phyloP scores from a whole-genome alignment of 2,888 invertebrate genomes.

The Tholera decimalis region DNA sequence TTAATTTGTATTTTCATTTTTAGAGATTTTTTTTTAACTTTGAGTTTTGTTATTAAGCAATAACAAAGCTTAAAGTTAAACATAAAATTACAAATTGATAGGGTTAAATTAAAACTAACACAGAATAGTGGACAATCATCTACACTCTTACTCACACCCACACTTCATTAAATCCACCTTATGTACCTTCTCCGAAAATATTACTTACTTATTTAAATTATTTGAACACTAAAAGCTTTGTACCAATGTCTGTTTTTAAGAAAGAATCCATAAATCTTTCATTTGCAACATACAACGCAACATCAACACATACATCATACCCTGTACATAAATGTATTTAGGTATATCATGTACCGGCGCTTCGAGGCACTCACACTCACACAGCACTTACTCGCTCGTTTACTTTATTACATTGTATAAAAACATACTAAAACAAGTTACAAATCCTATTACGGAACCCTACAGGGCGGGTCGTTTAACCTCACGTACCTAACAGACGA shows the following conservation, averaged over 20 bases:
- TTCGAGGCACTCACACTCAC: constrained; percentile 47
- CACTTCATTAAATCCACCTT: too few species aligned
- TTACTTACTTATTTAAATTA: constrained; percentile 1
- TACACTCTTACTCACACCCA: too few species aligned
- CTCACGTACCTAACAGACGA: constrained; percentile 44
- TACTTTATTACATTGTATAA: constrained; percentile 67
- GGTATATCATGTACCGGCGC: constrained; percentile 34
- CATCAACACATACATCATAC: constrained; percentile 26
- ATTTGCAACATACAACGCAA: constrained; percentile 42
- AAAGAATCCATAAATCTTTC: constrained; percentile 13
- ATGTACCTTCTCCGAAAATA: not conserved
- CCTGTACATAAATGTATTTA: not conserved
- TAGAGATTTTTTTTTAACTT: too few species aligned
- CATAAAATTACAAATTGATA: too few species aligned
- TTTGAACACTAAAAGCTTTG: constrained; percentile 3
- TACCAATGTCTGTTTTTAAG: not conserved
- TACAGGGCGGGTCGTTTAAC: constrained; percentile 58
- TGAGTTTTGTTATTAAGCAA: too few species aligned
- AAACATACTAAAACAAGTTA: constrained; percentile 67
- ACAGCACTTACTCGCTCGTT: constrained; percentile 57
- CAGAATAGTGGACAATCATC: too few species aligned
- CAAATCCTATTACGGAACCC: constrained; percentile 66
- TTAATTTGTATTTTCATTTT: too few species aligned
- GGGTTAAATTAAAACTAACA: too few species aligned
- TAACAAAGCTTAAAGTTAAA: too few species aligned